A percentile compares a stretch with the other conserved stretches of the same genome.
These are phyloP conservation scores for Apostichopus californicus DNA, from an alignment of 35 echinoderm and acorn worm genomes.

Conservation along the genomic window DNA sequence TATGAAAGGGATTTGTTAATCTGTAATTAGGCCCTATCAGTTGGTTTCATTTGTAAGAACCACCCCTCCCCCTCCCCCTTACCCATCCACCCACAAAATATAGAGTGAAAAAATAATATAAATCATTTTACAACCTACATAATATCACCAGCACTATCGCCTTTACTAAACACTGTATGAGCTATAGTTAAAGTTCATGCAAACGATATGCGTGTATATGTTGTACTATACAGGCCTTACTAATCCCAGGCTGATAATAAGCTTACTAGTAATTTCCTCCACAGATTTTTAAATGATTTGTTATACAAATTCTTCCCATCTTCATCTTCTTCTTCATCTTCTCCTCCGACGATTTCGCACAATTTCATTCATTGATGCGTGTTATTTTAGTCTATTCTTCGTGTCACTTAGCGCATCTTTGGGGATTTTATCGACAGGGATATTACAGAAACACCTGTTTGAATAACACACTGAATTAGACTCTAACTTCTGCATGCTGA, in stretches of 20 bases:
- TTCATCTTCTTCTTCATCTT: not conserved
- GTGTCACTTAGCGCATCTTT: not conserved
- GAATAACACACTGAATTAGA: conserved; percentile 9
- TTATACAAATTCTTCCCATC: not conserved
- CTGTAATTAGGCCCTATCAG: too few relatives aligned
- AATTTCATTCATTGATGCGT: not conserved
- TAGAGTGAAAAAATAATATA: too few relatives aligned
- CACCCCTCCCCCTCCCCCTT: too few relatives aligned
- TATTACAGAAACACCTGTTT: conserved; percentile 22
- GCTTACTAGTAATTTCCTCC: not conserved
- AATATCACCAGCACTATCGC: too few relatives aligned
- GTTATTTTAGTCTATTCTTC: not conserved
- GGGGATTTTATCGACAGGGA: not conserved
- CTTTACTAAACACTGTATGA: too few relatives aligned
- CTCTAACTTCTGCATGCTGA: not conserved
- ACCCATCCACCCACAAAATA: too few relatives aligned
- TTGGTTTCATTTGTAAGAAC: too few relatives aligned
- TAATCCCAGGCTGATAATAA: not conserved
- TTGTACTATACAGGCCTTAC: not conserved
- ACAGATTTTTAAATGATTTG: not conserved
- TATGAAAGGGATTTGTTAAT: too few relatives aligned
- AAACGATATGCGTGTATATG: too few relatives aligned
- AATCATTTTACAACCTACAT: too few relatives aligned
- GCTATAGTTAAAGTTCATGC: too few relatives aligned
- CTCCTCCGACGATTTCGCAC: not conserved